phyloP scores from a whole-genome alignment of 2,113 vertebrate genomes.

The Pollachius pollachius region DNA sequence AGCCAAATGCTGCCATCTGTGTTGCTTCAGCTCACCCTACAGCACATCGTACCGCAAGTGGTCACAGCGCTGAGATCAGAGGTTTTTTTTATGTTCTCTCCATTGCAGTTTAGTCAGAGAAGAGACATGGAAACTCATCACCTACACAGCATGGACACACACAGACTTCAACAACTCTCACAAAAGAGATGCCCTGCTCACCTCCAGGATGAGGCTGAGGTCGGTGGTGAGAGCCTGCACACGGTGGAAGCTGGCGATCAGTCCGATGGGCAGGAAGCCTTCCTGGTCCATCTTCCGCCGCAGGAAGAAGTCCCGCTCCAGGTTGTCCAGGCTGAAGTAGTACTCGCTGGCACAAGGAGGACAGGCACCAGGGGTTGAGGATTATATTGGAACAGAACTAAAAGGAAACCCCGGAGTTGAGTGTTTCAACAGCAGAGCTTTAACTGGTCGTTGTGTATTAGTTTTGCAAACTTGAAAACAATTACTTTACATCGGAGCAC shows the following conservation, averaged over 20 bases:
- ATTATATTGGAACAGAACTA: neutral
- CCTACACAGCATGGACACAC: neutral
- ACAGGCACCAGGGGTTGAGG: neutral
- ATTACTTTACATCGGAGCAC: too few species aligned
- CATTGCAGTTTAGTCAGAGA: slow-evolving; percentile 4
- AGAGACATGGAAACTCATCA: slow-evolving; percentile 7
- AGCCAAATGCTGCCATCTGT: too few species aligned
- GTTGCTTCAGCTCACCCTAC: too few species aligned
- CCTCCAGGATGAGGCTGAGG: slow-evolving; percentile 87
- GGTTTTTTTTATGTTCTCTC: slow-evolving; percentile 1
- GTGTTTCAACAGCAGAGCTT: too few species aligned
- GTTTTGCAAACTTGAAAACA: too few species aligned
- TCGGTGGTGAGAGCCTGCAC: slow-evolving; percentile 96
- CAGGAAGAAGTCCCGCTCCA: slow-evolving; percentile 96
- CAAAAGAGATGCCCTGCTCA: slow-evolving; percentile 34
- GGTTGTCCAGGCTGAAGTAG: slow-evolving; percentile 96
- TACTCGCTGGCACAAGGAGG: slow-evolving; percentile 80
- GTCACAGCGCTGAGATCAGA: neutral
- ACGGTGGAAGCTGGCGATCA: slow-evolving; percentile 93
- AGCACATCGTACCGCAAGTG: neutral
- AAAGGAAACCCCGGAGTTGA: neutral
- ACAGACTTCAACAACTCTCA: too few species aligned
- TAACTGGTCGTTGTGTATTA: too few species aligned
- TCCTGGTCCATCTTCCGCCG: slow-evolving; percentile 93
- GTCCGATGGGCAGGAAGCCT: slow-evolving; percentile 88